Evolutionary conservation across 2,113 vertebrate species (phyloP).

Genomic region (Takifugu flavidus): DNA sequence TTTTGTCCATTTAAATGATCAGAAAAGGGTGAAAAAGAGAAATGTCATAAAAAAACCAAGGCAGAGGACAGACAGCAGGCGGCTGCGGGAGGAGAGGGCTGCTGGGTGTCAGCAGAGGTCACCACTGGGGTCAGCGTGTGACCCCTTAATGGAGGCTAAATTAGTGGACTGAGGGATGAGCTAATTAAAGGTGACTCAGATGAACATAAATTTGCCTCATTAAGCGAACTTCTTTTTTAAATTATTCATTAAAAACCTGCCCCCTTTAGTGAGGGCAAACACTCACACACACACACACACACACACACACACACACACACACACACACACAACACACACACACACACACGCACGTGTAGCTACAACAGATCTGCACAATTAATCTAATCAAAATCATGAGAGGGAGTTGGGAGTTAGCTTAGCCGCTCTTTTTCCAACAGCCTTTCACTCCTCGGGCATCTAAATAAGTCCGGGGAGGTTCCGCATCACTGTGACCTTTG

Average conservation of each 20-base stretch:
- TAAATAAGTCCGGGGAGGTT: not conserved
- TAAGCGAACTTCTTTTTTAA: constrained; percentile 50
- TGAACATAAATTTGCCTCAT: constrained; percentile 48
- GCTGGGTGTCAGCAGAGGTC: constrained; percentile 12
- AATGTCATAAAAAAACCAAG: not conserved
- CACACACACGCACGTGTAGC: not conserved
- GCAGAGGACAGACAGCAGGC: not conserved
- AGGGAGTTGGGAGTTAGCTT: not conserved
- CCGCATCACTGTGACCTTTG: too few species aligned
- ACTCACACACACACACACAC: constrained; percentile 1
- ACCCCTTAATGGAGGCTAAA: constrained; percentile 46
- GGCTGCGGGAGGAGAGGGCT: not conserved
- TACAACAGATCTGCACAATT: too few species aligned
- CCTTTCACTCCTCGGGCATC: not conserved
- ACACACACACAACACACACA: not conserved
- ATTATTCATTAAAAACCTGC: constrained; percentile 49
- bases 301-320: not conserved
- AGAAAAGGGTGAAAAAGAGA: not conserved
- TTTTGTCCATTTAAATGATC: too few species aligned
- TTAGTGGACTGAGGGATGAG: constrained; percentile 30
- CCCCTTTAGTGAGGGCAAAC: constrained; percentile 9
- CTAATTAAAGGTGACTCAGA: constrained; percentile 44
- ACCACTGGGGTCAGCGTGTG: constrained; percentile 21
- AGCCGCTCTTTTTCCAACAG: not conserved
- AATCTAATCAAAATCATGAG: too few species aligned